Evolutionary conservation across 2,888 invertebrate species (phyloP), one percentile per base, ranked within the genome.

Genomic region (Dicyrtomina minuta): DNA sequence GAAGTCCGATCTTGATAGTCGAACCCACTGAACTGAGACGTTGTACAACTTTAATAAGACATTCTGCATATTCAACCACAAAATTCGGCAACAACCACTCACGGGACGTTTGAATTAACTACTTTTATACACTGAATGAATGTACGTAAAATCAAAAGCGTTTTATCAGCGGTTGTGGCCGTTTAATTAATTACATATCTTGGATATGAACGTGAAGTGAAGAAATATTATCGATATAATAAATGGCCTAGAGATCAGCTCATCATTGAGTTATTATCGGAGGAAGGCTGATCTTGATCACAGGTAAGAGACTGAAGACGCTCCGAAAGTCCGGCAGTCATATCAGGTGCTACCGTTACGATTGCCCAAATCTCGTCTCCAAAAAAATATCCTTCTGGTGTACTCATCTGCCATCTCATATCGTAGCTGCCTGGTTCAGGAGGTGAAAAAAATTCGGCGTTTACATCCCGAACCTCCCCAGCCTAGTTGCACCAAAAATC

Each of bases 381-480:
- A 86, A 96, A 95, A 83, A 90, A 92, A 79, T 90, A 88, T 72
- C 95, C 95, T 79, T 89, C 89, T 49, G 91, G 86, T 70, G 93
- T 93, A 80, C 90, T 89, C 85, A 96, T 87, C 80, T 94, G 88
- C 90, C 96, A 97, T 84, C 92, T 90, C 77, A 92, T 92, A 82
- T 90, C 88, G 82, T 90, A 91, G 20, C 39, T 61, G 24, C 93
- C 93, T 49, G 89, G 85, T 68, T 84, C 81, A 15, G 85, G 83
- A 10, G 96, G 96, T 80, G 93, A 92, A 62, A 87, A 86, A 85
- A 96, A 88, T 79, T 90, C 89, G 72, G 96, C 86, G 78, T 88
- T 87, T 66, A 96, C 84, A 80, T 90, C 89, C 66, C 88, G 87
- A 66, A 87, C 87, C 80, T 91, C 89, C 70, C 90, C 90, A 3